Base-by-base conservation (phyloP, 2,888 invertebrate species). In the Polia nebulosa region DNA sequence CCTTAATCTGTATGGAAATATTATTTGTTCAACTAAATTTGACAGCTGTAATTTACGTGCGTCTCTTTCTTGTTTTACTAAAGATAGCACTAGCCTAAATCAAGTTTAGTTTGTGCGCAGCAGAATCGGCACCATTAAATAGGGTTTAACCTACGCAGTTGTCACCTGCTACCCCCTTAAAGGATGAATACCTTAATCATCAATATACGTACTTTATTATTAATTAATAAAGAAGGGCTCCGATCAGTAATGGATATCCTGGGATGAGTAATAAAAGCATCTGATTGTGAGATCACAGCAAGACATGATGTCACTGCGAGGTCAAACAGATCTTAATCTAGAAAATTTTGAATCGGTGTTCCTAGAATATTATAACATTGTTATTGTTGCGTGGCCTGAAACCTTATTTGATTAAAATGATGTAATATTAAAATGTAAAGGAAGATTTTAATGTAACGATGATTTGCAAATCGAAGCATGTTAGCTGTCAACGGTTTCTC, bases 211-310 rank as follows among this genome's bases (percentile, higher is more conserved):
- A n/a, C n/a, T n/a, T 39, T 17, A 39, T 17, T 39, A 39, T 39
- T 44, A 65, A 62, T 60, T 52, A 45, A 49, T 5, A 59, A 59
- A 65, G 3, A 57, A 73, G 47, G 58, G 17, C 17, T 55, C n/a
- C 39, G 36, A 27, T 8, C 25, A 39, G 1, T 49, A 34, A 41
- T 58, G 80, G 70, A 80, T 62, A 59, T 76, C 70, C 44, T 76
- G 39, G 1, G 52, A 74, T 67, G 68, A 76, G 59, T 78, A 71
- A 75, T 68, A 36, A 45, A 27, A 34, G 44, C 51, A 57, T 67
- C 58, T 67, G n/a, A n/a, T n/a, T n/a, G n/a, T n/a, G 70, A 77
- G 64, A 75, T 75, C 76, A 80, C 61, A 47, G 8, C 41, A 27
- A 13, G 44, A 20, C 25, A 27, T 76, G 76, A 77, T 69, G 76